phyloP scores from a whole-genome alignment of 2,888 invertebrate genomes.

The Athalia cordata region DNA sequence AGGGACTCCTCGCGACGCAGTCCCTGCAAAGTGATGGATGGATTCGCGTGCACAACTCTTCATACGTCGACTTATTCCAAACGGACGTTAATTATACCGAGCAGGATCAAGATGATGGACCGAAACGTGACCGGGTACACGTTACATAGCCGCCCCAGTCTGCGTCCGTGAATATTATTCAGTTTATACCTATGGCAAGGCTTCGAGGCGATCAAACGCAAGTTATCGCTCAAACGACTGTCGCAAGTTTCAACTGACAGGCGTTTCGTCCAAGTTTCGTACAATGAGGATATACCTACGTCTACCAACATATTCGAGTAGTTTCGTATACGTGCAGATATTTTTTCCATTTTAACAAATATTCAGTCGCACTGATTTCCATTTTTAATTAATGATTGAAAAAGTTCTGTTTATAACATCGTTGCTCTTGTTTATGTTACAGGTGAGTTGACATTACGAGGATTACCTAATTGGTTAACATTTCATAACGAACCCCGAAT shows the following conservation, averaged over 20 bases:
- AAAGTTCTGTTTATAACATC: background rate
- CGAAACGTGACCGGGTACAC: constrained; percentile 11
- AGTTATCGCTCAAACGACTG: constrained; percentile 28
- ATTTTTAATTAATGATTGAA: constrained; percentile 14
- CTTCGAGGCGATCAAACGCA: constrained; percentile 8
- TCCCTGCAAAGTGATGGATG: constrained; percentile 35
- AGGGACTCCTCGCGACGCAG: constrained; percentile 30
- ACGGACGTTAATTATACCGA: constrained; percentile 28
- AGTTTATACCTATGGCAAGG: background rate
- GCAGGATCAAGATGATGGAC: constrained; percentile 19
- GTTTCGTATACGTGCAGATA: constrained; percentile 3
- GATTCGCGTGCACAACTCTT: constrained; percentile 21
- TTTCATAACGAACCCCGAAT: constrained; percentile 15
- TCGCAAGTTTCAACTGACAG: constrained; percentile 29
- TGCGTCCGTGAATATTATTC: background rate
- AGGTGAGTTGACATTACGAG: constrained; percentile 36
- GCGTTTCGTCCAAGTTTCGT: constrained; percentile 15
- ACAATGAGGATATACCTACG: background rate
- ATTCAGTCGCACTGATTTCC: background rate
- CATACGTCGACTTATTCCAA: constrained; percentile 18
- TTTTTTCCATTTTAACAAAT: constrained; percentile 18
- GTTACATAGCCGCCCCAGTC: background rate
- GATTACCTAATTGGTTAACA: background rate
- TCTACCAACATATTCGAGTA: constrained; percentile 18
- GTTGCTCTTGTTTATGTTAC: constrained; percentile 28